Percentiles rank a stretch among this genome's conserved stretches.
Conservation (phyloP, 2,797 vertebrate genomes). For the Hyperoplus lanceolatus region DNA sequence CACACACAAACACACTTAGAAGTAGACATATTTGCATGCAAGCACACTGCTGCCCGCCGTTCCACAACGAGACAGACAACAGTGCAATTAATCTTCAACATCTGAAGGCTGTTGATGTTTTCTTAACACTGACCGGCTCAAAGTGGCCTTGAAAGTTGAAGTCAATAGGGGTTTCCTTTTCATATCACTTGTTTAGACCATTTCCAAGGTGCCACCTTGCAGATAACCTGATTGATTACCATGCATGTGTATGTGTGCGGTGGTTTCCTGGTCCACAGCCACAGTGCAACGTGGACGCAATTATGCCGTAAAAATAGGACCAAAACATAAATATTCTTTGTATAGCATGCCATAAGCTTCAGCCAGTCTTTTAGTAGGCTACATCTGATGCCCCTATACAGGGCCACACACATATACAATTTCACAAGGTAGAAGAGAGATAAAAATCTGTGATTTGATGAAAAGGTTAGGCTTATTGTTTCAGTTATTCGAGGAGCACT, state of each 20-base stretch:
- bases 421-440: constrained; percentile 26
- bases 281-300: constrained; percentile 54
- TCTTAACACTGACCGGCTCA: constrained; percentile 36
- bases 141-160: constrained; percentile 13
- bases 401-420: neutral
- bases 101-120: constrained; percentile 29
- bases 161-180: constrained; percentile 1
- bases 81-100: constrained; percentile 31
- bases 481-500: constrained; percentile 30
- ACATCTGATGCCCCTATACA: constrained; percentile 1
- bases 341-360: constrained; percentile 24
- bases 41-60: neutral
- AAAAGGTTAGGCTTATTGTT: constrained; percentile 49
- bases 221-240: constrained; percentile 42
- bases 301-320: constrained; percentile 56
- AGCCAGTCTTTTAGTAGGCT: constrained; percentile 10
- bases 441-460: constrained; percentile 56
- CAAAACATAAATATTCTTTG: constrained; percentile 44
- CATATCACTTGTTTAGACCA: constrained; percentile 19
- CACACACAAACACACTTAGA: neutral
- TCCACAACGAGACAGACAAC: constrained; percentile 12
- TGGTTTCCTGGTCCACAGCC: constrained; percentile 23
- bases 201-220: constrained; percentile 29
- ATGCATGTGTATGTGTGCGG: neutral
- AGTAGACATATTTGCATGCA: constrained; percentile 1